These are phyloP conservation scores for Microcebus lehilahytsara DNA, from an alignment of 2,113 vertebrate species.

Conservation along the genomic window DNA sequence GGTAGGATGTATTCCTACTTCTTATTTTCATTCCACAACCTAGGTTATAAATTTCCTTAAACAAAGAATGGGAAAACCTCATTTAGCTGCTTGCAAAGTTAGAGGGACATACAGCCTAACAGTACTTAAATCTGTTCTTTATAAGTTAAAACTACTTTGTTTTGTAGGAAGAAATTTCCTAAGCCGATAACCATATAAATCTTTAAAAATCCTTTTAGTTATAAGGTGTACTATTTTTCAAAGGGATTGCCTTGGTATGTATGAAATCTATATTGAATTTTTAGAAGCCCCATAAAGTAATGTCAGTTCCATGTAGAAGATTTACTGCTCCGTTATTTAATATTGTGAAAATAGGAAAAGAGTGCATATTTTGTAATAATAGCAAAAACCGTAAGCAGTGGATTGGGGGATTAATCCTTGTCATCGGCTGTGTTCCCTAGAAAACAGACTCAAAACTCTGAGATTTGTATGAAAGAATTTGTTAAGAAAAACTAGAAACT, in stretches of 20 bases:
- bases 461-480: background rate
- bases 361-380: background rate
- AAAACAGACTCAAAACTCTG: background rate
- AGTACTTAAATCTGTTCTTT: background rate
- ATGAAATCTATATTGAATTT: background rate
- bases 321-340: background rate
- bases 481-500: background rate
- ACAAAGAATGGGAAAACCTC: background rate
- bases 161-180: slow-evolving; percentile 27
- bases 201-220: background rate
- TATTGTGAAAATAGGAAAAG: background rate
- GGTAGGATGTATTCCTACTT: background rate
- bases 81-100: background rate
- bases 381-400: background rate
- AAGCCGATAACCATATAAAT: background rate
- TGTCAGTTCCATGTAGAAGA: background rate
- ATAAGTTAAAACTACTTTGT: background rate
- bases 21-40: background rate
- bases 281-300: background rate
- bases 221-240: background rate
- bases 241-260: background rate
- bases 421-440: background rate
- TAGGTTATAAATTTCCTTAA: background rate
- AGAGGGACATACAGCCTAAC: background rate
- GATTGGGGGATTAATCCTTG: background rate